Percentiles rank a stretch among this genome's conserved stretches.
These are phyloP conservation scores for Ataeniobius toweri DNA, from an alignment of 2,797 vertebrate species.

Conservation along the genomic window DNA sequence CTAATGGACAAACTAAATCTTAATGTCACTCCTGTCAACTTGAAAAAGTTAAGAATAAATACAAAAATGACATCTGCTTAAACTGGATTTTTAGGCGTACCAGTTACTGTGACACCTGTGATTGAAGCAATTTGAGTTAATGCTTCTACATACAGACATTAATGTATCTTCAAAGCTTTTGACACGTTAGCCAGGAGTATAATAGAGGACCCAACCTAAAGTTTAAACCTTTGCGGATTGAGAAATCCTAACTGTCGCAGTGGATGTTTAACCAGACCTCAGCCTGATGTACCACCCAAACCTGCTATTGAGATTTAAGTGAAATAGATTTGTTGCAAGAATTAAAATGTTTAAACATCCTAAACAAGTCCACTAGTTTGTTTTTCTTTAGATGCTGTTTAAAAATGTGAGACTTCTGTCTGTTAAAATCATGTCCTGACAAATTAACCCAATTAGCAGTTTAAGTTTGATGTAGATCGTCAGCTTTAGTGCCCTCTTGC, in stretches of 20 bases:
- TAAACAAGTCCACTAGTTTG: background rate
- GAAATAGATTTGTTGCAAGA: background rate
- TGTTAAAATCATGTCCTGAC: background rate
- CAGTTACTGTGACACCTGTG: too few relatives aligned
- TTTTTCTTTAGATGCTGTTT: background rate
- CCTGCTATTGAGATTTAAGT: background rate
- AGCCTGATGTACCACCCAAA: background rate
- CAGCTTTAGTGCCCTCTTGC: slow-evolving; percentile 22
- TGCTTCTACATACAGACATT: too few relatives aligned
- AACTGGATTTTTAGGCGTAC: too few relatives aligned
- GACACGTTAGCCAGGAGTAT: background rate
- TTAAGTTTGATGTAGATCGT: slow-evolving; percentile 16
- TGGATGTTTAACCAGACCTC: background rate
- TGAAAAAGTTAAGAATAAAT: too few relatives aligned
- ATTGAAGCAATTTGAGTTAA: too few relatives aligned
- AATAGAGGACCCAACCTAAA: background rate
- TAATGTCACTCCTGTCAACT: too few relatives aligned
- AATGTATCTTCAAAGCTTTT: background rate
- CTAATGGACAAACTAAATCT: too few relatives aligned
- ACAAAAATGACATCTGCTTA: too few relatives aligned
- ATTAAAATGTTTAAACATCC: background rate
- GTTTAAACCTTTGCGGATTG: background rate
- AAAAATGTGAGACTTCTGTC: background rate
- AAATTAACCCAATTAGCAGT: slow-evolving; percentile 1
- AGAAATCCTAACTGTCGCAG: background rate